Conservation (phyloP, 2,888 invertebrate genomes). For the Dione juno region DNA sequence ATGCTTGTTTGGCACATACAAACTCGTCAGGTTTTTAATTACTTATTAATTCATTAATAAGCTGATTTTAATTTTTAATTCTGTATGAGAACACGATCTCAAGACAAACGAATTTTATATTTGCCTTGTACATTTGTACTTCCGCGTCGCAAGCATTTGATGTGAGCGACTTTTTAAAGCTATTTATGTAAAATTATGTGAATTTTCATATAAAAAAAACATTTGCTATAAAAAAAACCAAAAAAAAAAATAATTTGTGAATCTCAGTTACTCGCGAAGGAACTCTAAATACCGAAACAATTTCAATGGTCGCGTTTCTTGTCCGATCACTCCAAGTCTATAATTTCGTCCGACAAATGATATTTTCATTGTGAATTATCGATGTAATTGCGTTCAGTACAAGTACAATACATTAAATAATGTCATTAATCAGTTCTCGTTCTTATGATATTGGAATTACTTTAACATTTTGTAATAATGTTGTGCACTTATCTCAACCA, state of each 20-base stretch:
- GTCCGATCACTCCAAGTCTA: slow-evolving; percentile 42
- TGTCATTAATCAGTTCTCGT: slow-evolving; percentile 43
- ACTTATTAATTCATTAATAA: slow-evolving; percentile 5
- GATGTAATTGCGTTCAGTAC: slow-evolving; percentile 40
- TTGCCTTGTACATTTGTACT: slow-evolving; percentile 12
- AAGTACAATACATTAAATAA: slow-evolving; percentile 36
- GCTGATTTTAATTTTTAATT: slow-evolving; percentile 8
- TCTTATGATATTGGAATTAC: slow-evolving; percentile 33
- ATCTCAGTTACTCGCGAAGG: not conserved
- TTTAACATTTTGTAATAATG: slow-evolving; percentile 31
- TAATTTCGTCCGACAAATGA: slow-evolving; percentile 52
- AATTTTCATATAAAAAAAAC: too few species aligned
- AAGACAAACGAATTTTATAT: not conserved
- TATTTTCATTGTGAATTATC: slow-evolving; percentile 58
- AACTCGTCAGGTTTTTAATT: slow-evolving; percentile 12
- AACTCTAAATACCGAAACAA: slow-evolving; percentile 37
- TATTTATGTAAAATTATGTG: too few species aligned
- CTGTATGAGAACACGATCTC: not conserved
- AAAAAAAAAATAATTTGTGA: too few species aligned
- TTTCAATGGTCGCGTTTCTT: slow-evolving; percentile 37
- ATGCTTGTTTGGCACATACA: not conserved
- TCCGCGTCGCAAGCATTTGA: not conserved
- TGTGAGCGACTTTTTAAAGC: not conserved
- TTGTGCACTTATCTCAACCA: slow-evolving; percentile 52
- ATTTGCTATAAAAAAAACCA: too few species aligned